Base-by-base conservation (phyloP, 2,113 vertebrate species). In the Saccopteryx leptura region DNA sequence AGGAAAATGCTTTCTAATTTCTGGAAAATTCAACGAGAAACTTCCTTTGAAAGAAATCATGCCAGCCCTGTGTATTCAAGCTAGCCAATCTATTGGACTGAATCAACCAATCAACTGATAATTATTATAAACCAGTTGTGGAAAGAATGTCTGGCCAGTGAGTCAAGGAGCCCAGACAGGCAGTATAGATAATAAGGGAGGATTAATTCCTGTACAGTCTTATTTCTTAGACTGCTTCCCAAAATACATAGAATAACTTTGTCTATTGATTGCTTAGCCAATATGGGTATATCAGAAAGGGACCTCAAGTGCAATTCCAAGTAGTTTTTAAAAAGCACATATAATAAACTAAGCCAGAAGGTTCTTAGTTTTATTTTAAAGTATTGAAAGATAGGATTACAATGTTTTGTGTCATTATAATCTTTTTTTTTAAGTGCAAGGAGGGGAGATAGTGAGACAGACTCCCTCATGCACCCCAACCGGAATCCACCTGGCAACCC, bases 1-100 rank as follows among this genome's bases (percentile, higher is more conserved):
- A 95, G 83, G 94, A 88, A 96, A 94, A 86, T 69, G 54, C n/a
- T 13, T 92, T 86, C 58, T 46, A 33, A 46, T 33, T 84, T 92
- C 75, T 78, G 17, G 21, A 91, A 96, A 94, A 88, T 60, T 76
- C 58, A 92, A 74, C 33, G n/a, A 28, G 12, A 61, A 84, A 56
- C 24, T 93, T 88, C 23, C 54, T 65, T 79, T 79, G 71, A 91
- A 46, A 96, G 54, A 76, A 63, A 91, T 72, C 14, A n/a, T 69
- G 50, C 56, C 50, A 56, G 81, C 19, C 80, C 39, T 48, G 18
- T n/a, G 68, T 1, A 28, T 9, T 72, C 14, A 39, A 82, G 26
- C 33, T 33, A 65, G 33, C 48, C 71, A 92, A 50, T 9, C 4
- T 28, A 2, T 7, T 60, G 56, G 50, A 61, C 13, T 90, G 28